Conservation (phyloP, 2,888 invertebrate species). For the Lasioglossum calceatum region DNA sequence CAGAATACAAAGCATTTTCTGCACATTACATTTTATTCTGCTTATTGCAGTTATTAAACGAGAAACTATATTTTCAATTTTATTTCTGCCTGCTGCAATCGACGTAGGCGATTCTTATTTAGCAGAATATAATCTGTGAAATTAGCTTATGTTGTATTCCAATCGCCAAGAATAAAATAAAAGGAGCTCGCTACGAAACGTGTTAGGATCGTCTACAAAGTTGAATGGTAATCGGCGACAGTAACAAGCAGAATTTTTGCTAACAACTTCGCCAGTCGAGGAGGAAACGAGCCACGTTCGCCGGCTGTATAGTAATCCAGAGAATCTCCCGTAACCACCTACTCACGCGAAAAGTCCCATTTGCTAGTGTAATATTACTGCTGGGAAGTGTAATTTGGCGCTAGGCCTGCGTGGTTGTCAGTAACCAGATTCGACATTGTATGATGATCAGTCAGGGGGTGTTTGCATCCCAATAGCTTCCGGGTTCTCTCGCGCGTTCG, state of each 20-base stretch:
- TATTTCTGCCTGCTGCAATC: background rate
- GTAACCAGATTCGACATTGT: conserved; percentile 51
- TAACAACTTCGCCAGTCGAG: background rate
- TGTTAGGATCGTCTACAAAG: background rate
- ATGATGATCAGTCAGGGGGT: conserved; percentile 46
- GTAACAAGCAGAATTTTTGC: background rate
- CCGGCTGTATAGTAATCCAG: background rate
- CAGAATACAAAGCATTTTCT: background rate
- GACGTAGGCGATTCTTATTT: background rate
- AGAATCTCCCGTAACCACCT: conserved; percentile 14
- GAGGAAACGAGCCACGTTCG: background rate
- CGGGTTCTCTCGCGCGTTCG: conserved; percentile 19
- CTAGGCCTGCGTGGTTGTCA: conserved; percentile 45
- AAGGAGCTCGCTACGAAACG: background rate
- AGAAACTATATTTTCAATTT: background rate
- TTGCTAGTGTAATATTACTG: background rate
- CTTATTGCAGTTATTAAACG: background rate
- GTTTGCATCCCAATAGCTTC: conserved; percentile 39
- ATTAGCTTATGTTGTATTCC: background rate
- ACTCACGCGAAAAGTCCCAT: conserved; percentile 1
- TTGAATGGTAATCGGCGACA: background rate
- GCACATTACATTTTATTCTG: background rate
- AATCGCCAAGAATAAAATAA: background rate
- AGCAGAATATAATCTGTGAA: background rate
- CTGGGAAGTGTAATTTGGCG: conserved; percentile 29